A percentile compares a stretch with the other conserved stretches of the same genome.
Evolutionary conservation across 2,113 vertebrate species (phyloP).

Genomic region (Cephalopholis sonnerati): DNA sequence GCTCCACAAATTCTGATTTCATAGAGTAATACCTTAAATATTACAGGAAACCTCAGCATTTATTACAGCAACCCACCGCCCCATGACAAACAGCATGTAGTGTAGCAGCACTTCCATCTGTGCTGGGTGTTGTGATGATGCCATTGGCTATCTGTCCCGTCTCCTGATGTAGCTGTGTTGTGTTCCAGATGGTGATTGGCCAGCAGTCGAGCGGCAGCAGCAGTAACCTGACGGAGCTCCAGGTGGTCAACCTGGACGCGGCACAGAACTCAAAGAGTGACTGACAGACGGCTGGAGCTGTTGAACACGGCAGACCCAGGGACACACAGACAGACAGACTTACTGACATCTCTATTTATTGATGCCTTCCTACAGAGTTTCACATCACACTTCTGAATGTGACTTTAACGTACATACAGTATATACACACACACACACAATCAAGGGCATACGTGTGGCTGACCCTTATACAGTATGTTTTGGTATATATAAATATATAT

Average conservation of each 20-base stretch:
- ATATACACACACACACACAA: constrained; percentile 45
- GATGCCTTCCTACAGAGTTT: constrained; percentile 91
- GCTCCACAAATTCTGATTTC: not conserved
- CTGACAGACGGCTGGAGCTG: constrained; percentile 83
- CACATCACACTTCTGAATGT: constrained; percentile 74
- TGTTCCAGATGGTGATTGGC: constrained; percentile 97
- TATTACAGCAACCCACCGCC: not conserved
- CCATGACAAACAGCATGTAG: constrained; percentile 26
- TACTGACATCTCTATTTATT: constrained; percentile 93
- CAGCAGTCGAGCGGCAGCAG: constrained; percentile 94
- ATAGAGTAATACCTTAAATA: no score
- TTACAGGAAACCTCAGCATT: no score
- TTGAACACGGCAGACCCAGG: constrained; percentile 41
- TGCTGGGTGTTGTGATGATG: constrained; percentile 30
- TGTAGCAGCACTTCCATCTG: constrained; percentile 42
- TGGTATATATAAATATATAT: constrained; percentile 69
- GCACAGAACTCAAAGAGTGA: constrained; percentile 92
- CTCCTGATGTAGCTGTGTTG: constrained; percentile 37
- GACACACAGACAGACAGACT: constrained; percentile 31
- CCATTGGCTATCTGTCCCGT: constrained; percentile 18
- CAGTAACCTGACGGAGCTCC: constrained; percentile 97
- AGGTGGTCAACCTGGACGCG: constrained; percentile 95
- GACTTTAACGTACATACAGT: constrained; percentile 58
- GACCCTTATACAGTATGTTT: constrained; percentile 64
- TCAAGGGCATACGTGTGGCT: constrained; percentile 71